These are phyloP conservation scores for Thalassoma bifasciatum DNA, from an alignment of 2,113 vertebrate genomes.

Conservation along the genomic window DNA sequence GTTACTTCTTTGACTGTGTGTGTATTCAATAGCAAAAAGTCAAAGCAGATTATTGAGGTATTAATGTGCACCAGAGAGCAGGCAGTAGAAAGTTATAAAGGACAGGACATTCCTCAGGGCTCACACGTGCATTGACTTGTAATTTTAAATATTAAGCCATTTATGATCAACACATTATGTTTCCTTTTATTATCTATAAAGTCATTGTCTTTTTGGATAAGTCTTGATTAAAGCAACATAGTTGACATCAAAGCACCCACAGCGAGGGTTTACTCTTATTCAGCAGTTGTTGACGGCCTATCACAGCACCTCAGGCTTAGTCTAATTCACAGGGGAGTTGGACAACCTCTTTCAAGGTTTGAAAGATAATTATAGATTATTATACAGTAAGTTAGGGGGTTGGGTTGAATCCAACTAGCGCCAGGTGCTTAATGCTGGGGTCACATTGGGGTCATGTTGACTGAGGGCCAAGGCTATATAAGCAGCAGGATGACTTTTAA, in stretches of 20 bases:
- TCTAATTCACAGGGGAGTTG: conserved; percentile 37
- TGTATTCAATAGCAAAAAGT: conserved; percentile 60
- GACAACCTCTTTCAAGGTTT: conserved; percentile 60
- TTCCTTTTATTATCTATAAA: conserved; percentile 63
- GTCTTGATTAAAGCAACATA: conserved; percentile 72
- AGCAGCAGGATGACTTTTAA: conserved; percentile 54
- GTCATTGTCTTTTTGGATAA: conserved; percentile 53
- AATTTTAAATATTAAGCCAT: conserved; percentile 70
- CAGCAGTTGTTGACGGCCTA: conserved; percentile 54
- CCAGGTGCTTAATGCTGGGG: conserved; percentile 53
- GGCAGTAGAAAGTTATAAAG: conserved; percentile 55
- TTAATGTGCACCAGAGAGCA: conserved; percentile 54
- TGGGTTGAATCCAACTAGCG: conserved; percentile 35
- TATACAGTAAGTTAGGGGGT: conserved; percentile 47
- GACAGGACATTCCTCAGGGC: conserved; percentile 61
- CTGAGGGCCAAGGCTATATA: conserved; percentile 41
- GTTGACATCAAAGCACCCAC: conserved; percentile 51
- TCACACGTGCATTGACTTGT: conserved; percentile 63
- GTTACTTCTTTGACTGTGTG: conserved; percentile 32
- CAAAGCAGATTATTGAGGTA: conserved; percentile 59
- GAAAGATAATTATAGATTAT: conserved; percentile 72
- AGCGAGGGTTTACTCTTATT: conserved; percentile 47
- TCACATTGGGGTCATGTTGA: conserved; percentile 51
- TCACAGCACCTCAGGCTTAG: conserved; percentile 47
- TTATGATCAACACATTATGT: conserved; percentile 63